Percentiles rank a stretch among this genome's conserved stretches.
Conservation (phyloP, 2,888 invertebrate species). For the Strigamia maritima region DNA sequence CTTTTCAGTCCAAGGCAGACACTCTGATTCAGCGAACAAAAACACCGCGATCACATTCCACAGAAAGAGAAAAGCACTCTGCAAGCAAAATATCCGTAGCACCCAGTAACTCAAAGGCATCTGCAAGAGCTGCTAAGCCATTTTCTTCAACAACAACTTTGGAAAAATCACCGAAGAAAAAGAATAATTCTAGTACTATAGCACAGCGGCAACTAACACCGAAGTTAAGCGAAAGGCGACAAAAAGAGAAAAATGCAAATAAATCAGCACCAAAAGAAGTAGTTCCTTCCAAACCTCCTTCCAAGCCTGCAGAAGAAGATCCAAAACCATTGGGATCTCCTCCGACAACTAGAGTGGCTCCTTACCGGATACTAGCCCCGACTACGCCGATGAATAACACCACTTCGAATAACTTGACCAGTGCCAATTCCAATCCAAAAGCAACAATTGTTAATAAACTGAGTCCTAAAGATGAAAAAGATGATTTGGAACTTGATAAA, state of each 20-base stretch:
- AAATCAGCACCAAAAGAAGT: background rate
- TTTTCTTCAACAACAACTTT: background rate
- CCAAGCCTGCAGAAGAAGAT: background rate
- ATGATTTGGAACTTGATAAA: background rate
- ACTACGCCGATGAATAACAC: constrained; percentile 38
- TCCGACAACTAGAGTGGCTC: background rate
- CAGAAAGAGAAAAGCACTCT: background rate
- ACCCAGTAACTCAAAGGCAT: background rate
- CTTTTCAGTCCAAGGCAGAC: constrained; percentile 41
- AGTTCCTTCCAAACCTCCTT: background rate
- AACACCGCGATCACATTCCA: background rate
- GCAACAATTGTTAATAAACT: background rate
- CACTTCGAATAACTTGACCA: background rate
- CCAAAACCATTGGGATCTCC: background rate
- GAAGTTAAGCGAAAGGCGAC: constrained; percentile 32
- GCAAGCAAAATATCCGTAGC: background rate
- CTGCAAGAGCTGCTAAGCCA: background rate
- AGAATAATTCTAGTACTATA: constrained; percentile 46
- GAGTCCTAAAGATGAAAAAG: background rate
- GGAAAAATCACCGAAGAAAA: background rate
- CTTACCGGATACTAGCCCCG: background rate
- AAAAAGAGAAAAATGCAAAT: background rate
- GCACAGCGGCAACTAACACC: constrained; percentile 40
- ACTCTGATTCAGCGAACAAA: constrained; percentile 38
- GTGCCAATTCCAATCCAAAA: background rate